Evolutionary conservation across 2,888 invertebrate species (phyloP).

Genomic region (Stegana nigrithorax): DNA sequence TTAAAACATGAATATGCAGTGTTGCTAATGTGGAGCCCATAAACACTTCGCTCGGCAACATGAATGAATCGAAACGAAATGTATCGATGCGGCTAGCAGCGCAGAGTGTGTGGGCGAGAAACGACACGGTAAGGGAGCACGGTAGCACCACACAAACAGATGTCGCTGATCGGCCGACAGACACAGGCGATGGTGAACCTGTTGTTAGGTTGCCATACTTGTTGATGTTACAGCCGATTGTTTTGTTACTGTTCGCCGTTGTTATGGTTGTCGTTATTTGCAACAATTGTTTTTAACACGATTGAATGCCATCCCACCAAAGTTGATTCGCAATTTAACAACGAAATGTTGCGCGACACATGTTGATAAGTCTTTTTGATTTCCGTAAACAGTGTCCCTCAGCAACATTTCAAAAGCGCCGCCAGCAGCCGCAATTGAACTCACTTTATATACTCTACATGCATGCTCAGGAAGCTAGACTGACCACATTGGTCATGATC

Average conservation of each 20-base stretch:
- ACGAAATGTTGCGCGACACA: slow-evolving; percentile 25
- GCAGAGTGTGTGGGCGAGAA: neutral
- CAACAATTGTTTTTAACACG: slow-evolving; percentile 60
- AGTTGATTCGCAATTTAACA: slow-evolving; percentile 50
- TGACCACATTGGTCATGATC: too few relatives aligned
- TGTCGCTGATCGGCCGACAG: slow-evolving; percentile 37
- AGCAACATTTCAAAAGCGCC: slow-evolving; percentile 40
- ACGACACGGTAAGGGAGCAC: neutral
- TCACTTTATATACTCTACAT: too few relatives aligned
- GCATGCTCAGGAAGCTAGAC: too few relatives aligned
- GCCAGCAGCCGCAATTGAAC: too few relatives aligned
- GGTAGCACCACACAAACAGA: slow-evolving; percentile 35
- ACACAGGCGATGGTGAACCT: slow-evolving; percentile 15
- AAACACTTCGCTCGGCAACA: slow-evolving; percentile 63
- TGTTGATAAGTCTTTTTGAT: slow-evolving; percentile 19
- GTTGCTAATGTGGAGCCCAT: slow-evolving; percentile 64
- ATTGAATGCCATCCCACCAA: slow-evolving; percentile 54
- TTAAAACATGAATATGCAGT: slow-evolving; percentile 65
- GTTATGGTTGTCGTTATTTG: slow-evolving; percentile 21
- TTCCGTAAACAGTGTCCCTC: neutral
- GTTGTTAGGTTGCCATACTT: slow-evolving; percentile 17
- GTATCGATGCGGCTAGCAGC: too few relatives aligned
- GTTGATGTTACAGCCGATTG: slow-evolving; percentile 32
- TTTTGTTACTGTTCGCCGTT: too few relatives aligned
- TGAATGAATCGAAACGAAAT: slow-evolving; percentile 42